Percentiles rank a stretch among this genome's conserved stretches.
Conservation (phyloP, 2,113 vertebrate species). For the Sinocyclocheilus rhinocerous region DNA sequence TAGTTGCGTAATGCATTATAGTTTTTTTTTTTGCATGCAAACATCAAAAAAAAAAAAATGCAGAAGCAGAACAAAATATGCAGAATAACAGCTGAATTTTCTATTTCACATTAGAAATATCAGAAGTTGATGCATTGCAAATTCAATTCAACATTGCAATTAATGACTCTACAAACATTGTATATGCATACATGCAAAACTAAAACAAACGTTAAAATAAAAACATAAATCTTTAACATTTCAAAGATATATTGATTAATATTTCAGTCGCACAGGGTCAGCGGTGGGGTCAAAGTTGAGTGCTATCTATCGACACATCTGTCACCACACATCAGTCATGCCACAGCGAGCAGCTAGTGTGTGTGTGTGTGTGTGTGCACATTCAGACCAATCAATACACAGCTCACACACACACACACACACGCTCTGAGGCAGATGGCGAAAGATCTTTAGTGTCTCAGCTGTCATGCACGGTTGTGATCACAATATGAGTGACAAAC, state of each 20-base stretch:
- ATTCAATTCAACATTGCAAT: background rate
- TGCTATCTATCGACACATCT: background rate
- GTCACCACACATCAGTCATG: background rate
- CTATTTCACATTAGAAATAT: too few relatives aligned
- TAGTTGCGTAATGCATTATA: too few relatives aligned
- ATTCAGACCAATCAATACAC: constrained; percentile 4
- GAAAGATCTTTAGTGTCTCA: background rate
- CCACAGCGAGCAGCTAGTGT: background rate
- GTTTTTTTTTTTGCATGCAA: too few relatives aligned
- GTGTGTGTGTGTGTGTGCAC: background rate
- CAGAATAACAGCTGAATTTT: too few relatives aligned
- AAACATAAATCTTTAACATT: background rate
- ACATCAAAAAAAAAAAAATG: too few relatives aligned
- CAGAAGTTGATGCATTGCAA: too few relatives aligned
- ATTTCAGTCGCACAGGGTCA: background rate
- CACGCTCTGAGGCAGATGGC: background rate
- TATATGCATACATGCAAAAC: background rate
- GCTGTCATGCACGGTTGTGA: background rate
- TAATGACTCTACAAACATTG: background rate
- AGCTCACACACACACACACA: background rate
- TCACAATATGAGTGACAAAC: background rate
- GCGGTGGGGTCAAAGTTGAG: background rate
- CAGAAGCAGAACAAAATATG: too few relatives aligned
- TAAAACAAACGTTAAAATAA: background rate
- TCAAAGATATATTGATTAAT: background rate